Conservation (phyloP, 2,797 vertebrate species). For the Enteromius argenteus region DNA sequence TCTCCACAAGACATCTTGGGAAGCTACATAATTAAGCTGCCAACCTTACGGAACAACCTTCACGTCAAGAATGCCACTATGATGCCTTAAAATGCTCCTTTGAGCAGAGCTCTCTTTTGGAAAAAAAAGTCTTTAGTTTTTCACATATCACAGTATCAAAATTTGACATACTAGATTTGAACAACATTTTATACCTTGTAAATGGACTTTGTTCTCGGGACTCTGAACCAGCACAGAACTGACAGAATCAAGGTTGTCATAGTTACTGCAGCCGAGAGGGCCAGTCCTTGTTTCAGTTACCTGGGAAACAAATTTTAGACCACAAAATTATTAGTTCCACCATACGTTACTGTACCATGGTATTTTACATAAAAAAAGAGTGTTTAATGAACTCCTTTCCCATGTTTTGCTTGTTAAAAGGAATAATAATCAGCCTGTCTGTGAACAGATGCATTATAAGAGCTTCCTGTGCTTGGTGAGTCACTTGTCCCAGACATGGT, state of each 20-base stretch:
- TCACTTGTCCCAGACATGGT: constrained; percentile 37
- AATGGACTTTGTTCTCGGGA: constrained; percentile 97
- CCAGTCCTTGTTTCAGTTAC: constrained; percentile 97
- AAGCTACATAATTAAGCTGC: neutral
- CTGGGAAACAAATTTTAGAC: constrained; percentile 79
- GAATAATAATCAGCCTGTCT: constrained; percentile 19
- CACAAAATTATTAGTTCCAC: constrained; percentile 40
- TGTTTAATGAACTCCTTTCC: neutral
- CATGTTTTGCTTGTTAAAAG: constrained; percentile 4
- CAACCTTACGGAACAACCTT: neutral
- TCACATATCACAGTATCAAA: neutral
- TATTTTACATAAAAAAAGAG: neutral
- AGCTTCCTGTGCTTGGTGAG: constrained; percentile 36
- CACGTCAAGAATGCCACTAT: neutral
- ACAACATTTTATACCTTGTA: constrained; percentile 88
- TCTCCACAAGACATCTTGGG: neutral
- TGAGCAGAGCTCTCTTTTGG: neutral
- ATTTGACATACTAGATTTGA: constrained; percentile 3
- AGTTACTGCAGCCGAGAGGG: constrained; percentile 99
- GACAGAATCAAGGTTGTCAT: constrained; percentile 99
- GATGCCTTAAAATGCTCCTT: neutral
- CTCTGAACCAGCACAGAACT: constrained; percentile 98
- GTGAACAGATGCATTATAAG: constrained; percentile 23
- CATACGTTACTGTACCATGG: neutral
- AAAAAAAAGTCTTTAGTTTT: neutral